Evolutionary conservation across 2,113 vertebrate genomes (phyloP).

Genomic region (Ammodytes marinus): DNA sequence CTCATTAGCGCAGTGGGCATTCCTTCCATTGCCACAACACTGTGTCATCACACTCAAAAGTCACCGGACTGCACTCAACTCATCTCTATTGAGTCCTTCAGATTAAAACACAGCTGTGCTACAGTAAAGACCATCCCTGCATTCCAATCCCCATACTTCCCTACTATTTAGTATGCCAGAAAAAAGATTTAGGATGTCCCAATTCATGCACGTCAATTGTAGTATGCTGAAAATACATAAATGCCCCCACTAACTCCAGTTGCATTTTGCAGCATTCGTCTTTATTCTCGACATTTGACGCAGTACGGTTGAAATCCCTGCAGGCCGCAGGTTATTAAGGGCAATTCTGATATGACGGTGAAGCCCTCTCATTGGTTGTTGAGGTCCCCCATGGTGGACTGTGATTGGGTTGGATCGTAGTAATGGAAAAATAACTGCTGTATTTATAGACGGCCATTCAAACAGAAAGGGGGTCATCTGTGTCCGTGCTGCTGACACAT

Average conservation of each 20-base stretch:
- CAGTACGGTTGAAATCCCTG: not conserved
- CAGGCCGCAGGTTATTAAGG: conserved; percentile 19
- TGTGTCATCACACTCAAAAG: conserved; percentile 40
- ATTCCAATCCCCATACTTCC: too few species aligned
- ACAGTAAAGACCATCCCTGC: too few species aligned
- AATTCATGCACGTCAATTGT: too few species aligned
- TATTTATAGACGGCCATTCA: conserved; percentile 79
- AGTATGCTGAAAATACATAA: too few species aligned
- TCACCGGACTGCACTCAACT: not conserved
- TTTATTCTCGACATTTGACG: too few species aligned
- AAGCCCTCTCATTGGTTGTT: conserved; percentile 29
- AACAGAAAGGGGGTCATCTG: conserved; percentile 65
- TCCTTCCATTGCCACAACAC: conserved; percentile 54
- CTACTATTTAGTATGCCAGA: too few species aligned
- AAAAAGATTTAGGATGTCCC: too few species aligned
- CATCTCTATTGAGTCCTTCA: not conserved
- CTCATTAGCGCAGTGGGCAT: conserved; percentile 37
- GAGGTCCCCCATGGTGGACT: not conserved
- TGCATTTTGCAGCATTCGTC: too few species aligned
- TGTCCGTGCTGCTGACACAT: not conserved
- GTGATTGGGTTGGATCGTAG: conserved; percentile 62
- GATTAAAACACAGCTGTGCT: too few species aligned
- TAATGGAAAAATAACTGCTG: conserved; percentile 74
- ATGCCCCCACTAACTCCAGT: too few species aligned
- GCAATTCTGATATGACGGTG: conserved; percentile 24